These are phyloP conservation scores for Notothenia rossii DNA, from an alignment of 2,113 vertebrate genomes.

Conservation along the genomic window DNA sequence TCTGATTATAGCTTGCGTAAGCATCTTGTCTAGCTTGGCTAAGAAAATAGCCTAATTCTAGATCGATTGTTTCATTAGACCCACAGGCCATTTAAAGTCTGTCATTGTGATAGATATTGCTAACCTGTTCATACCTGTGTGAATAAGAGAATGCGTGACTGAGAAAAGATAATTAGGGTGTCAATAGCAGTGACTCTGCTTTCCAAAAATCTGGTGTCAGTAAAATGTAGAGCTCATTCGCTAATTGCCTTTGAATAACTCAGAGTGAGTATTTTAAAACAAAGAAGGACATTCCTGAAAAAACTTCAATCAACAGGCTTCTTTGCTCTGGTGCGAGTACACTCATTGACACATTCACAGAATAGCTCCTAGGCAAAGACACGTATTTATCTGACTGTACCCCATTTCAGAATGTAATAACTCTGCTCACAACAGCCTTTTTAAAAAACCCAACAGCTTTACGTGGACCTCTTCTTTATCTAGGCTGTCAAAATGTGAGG, in stretches of 20 bases:
- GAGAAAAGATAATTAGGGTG: conserved; percentile 54
- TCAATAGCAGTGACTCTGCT: conserved; percentile 34
- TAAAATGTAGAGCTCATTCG: conserved; percentile 30
- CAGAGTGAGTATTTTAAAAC: conserved; percentile 9
- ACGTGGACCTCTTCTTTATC: conserved; percentile 54
- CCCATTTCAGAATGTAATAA: conserved; percentile 50
- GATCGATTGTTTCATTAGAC: conserved; percentile 47
- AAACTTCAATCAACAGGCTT: not conserved
- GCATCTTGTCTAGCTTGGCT: conserved; percentile 25
- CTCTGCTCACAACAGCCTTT: conserved; percentile 18
- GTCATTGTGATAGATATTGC: conserved; percentile 28
- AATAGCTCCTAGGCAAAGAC: conserved; percentile 17
- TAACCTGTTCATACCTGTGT: conserved; percentile 42
- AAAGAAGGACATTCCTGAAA: not conserved
- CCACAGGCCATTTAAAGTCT: conserved; percentile 34
- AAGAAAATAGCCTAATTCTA: conserved; percentile 45
- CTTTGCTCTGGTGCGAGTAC: not conserved
- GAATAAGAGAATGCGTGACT: conserved; percentile 17
- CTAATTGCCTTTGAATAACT: not conserved
- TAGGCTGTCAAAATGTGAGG: conserved; percentile 48
- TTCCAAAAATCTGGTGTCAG: conserved; percentile 34
- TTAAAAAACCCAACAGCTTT: conserved; percentile 21
- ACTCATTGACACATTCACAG: not conserved
- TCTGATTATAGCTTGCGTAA: conserved; percentile 35
- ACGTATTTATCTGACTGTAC: conserved; percentile 40